Evolutionary conservation across 2,113 vertebrate species (phyloP), one percentile per base, ranked within the genome.

Genomic region (Varanus komodoensis): DNA sequence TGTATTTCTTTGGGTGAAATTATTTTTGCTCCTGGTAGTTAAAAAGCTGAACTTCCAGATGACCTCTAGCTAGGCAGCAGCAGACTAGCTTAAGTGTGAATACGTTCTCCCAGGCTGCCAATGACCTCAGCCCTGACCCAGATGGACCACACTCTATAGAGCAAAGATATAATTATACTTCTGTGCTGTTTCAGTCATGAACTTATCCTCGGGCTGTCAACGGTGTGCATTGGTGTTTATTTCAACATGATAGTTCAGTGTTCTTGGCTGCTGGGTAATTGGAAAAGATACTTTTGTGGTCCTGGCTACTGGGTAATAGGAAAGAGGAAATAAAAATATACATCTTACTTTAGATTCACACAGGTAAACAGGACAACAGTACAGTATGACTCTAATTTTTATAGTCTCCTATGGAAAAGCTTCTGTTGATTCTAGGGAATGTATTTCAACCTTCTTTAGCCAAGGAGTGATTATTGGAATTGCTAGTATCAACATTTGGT

Each of bases 241-340:
- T 95, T 92, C 93, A 87, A 93, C 82, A 91, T 27, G 32, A 50
- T 92, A 90, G 88, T 93, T 95, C 89, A 90, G 79, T 94, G 89
- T 92, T 93, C 90, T 88, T 91, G 9, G 85, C 34, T 93, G 23
- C 74, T 84, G 81, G 89, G 87, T 86, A 91, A 88, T 21, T 90
- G 61, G 78, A 91, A 94, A 91, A 84, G 78, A 86, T 81, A 86
- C 83, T 85, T 90, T 85, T 90, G 64, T 86, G 89, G 79, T 90
- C 64, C 86, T 86, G 83, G 83, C 89, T 90, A 50, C 48, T 86
- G 83, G 89, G 89, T 90, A 90, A 86, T 90, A 86, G 82, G 89
- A 69, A 71, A 85, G 82, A 64, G 67, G 3, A 89, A 91, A 85
- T 19, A 69, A 11, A 73, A 14, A 74, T 11, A 84, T 34, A 3